Percentiles rank a stretch among this genome's conserved stretches.
These are phyloP conservation scores for Tiliqua scincoides DNA, from an alignment of 2,113 vertebrate genomes.

Conservation along the genomic window DNA sequence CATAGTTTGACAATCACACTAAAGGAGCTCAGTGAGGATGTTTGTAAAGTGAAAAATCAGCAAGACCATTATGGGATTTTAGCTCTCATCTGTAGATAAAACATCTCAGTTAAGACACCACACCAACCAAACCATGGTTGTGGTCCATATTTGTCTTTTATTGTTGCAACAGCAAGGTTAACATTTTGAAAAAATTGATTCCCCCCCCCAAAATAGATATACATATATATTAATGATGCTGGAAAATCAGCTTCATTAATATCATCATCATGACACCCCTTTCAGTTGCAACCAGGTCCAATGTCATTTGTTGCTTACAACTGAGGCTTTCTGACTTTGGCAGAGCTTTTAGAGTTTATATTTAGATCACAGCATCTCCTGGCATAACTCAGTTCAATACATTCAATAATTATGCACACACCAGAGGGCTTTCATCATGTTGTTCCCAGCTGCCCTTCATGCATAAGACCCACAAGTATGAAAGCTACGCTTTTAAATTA, in stretches of 20 bases:
- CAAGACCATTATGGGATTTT: too few relatives aligned
- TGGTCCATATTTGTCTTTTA: too few relatives aligned
- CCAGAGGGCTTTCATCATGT: constrained; percentile 33
- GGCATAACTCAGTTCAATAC: constrained; percentile 37
- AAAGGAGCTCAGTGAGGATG: too few relatives aligned
- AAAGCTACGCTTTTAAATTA: constrained; percentile 58
- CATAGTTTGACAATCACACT: too few relatives aligned
- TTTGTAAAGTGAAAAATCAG: too few relatives aligned
- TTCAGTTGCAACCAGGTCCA: constrained; percentile 18
- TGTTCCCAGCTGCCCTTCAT: constrained; percentile 47
- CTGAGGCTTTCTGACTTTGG: constrained; percentile 18
- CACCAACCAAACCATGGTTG: too few relatives aligned
- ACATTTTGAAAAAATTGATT: too few relatives aligned
- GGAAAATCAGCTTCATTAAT: constrained; percentile 18
- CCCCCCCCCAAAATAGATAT: too few relatives aligned
- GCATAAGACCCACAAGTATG: constrained; percentile 34
- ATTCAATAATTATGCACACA: constrained; percentile 48
- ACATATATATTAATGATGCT: too few relatives aligned
- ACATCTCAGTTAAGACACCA: too few relatives aligned
- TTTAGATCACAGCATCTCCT: constrained; percentile 48
- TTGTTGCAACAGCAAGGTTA: too few relatives aligned
- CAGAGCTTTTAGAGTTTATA: constrained; percentile 40
- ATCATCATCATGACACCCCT: constrained; percentile 23
- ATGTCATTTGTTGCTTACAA: constrained; percentile 43
- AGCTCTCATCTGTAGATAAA: too few relatives aligned